phyloP scores from a whole-genome alignment of 1,140 invertebrate species.

The Colletes gigas region DNA sequence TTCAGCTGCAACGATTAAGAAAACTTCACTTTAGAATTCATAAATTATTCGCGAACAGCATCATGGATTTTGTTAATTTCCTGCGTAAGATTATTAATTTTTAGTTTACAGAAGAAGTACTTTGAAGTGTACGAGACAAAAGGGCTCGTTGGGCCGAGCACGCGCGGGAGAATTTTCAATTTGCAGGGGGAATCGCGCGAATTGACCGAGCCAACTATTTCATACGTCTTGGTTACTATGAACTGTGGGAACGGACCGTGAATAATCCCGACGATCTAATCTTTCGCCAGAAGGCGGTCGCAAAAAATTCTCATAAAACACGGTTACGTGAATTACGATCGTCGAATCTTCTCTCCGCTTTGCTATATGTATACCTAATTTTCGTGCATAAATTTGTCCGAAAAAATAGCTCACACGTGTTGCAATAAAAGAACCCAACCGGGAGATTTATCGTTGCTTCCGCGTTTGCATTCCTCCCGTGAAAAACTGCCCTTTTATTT shows the following conservation, averaged over 20 bases:
- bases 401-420: conserved; percentile 4
- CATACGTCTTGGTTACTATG: conserved; percentile 26
- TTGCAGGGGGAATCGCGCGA: conserved; percentile 6
- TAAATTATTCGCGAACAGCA: too few species aligned
- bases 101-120: too few species aligned
- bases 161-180: background rate
- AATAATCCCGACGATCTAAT: conserved; percentile 62
- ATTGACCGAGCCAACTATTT: conserved; percentile 15
- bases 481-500: background rate
- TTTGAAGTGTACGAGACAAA: too few species aligned
- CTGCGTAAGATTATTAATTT: too few species aligned
- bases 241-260: conserved; percentile 40
- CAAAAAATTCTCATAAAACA: conserved; percentile 52
- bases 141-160: too few species aligned
- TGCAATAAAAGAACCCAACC: background rate
- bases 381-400: conserved; percentile 42
- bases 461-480: background rate
- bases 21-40: too few species aligned
- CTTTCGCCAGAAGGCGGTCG: conserved; percentile 14
- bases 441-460: background rate
- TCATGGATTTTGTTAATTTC: too few species aligned
- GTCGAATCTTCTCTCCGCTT: conserved; percentile 22
- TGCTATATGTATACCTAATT: conserved; percentile 38
- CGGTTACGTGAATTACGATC: conserved; percentile 50
- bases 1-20: too few species aligned